Percentiles rank a stretch among this genome's conserved stretches.
Evolutionary conservation across 2,888 invertebrate species (phyloP).

Genomic region (Podotricha telesiphe): DNA sequence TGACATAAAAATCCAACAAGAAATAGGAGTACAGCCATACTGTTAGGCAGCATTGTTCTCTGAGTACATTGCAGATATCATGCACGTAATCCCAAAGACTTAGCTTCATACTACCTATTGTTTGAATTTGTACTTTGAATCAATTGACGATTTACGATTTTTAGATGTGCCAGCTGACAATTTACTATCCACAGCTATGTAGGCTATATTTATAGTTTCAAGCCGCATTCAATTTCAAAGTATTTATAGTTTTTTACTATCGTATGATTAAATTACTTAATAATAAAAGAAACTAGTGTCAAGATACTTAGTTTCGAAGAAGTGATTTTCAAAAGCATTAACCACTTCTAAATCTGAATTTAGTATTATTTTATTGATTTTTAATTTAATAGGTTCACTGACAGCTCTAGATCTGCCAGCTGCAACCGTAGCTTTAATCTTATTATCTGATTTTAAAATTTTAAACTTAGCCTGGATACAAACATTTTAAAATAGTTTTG

Average conservation of each 20-base stretch:
- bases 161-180: neutral
- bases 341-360: too few relatives aligned
- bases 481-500: too few relatives aligned
- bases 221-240: neutral
- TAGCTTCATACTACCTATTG: neutral
- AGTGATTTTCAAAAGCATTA: too few relatives aligned
- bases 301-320: too few relatives aligned
- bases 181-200: neutral
- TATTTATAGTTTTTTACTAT: neutral
- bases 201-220: neutral
- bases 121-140: conserved; percentile 4
- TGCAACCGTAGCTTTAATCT: too few relatives aligned
- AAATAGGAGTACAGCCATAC: neutral
- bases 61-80: conserved; percentile 1
- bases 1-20: neutral
- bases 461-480: too few relatives aligned
- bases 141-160: neutral
- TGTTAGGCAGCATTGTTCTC: neutral
- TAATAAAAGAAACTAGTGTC: too few relatives aligned
- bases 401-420: too few relatives aligned
- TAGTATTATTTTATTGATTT: too few relatives aligned
- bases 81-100: neutral
- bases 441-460: too few relatives aligned
- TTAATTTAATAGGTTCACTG: too few relatives aligned
- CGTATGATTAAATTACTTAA: neutral